These are phyloP conservation scores for Pomatostomus ruficeps DNA, from an alignment of 2,113 vertebrate species.

Conservation along the genomic window DNA sequence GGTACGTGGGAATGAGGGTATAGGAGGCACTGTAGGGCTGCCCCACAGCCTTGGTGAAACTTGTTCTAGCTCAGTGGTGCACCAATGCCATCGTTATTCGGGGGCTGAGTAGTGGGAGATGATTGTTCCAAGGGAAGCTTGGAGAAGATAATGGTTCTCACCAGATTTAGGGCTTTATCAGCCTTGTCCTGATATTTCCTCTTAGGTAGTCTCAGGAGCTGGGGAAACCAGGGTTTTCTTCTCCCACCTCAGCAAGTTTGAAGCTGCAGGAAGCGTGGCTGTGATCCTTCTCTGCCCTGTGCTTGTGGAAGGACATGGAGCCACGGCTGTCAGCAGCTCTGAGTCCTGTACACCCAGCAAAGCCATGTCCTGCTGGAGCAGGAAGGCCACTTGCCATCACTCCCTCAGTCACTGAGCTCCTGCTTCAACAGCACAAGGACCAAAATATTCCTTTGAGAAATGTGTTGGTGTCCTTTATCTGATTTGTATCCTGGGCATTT, in stretches of 20 bases:
- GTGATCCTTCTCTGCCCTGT: not conserved
- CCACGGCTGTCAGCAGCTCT: not conserved
- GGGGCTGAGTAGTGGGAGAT: not conserved
- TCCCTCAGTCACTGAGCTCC: not conserved
- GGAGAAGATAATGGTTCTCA: not conserved
- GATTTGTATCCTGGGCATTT: not conserved
- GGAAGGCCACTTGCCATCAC: not conserved
- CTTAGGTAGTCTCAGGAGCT: not conserved
- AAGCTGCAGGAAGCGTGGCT: not conserved
- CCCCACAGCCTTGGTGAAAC: accelerated
- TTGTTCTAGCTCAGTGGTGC: not conserved
- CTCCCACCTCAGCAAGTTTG: not conserved
- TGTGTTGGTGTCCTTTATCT: not conserved
- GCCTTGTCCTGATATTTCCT: not conserved
- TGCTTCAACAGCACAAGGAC: not conserved
- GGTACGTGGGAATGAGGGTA: constrained; percentile 61
- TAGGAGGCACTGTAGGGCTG: accelerated
- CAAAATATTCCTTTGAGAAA: not conserved
- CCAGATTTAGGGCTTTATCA: not conserved
- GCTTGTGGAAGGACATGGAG: not conserved
- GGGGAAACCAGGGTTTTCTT: not conserved
- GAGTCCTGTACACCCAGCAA: not conserved
- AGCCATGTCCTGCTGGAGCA: not conserved
- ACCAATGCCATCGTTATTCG: not conserved
- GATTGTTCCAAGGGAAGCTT: not conserved